These are phyloP conservation scores for Microctenopoma steveboyesi DNA, from an alignment of 2,797 vertebrate species.

Conservation along the genomic window DNA sequence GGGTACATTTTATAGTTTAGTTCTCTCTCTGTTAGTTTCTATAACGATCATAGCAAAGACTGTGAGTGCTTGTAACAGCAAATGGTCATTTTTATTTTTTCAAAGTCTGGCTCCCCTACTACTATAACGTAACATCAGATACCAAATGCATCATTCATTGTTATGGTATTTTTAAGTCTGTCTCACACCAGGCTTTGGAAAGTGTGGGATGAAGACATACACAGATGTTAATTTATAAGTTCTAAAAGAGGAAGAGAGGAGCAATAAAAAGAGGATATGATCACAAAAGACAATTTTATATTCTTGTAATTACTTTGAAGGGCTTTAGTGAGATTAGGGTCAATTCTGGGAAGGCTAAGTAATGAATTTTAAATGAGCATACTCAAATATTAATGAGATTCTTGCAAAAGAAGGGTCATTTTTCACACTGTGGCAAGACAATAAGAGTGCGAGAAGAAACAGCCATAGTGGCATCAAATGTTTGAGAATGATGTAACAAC, in stretches of 20 bases:
- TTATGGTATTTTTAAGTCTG: conserved; percentile 57
- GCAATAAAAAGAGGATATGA: conserved; percentile 64
- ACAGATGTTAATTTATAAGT: conserved; percentile 58
- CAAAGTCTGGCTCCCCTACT: conserved; percentile 9
- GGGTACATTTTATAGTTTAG: neutral
- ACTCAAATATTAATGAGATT: conserved; percentile 67
- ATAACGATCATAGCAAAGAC: conserved; percentile 13
- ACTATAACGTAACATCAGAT: conserved; percentile 23
- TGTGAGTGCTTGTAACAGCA: conserved; percentile 6
- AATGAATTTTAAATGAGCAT: conserved; percentile 65
- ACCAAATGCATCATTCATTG: conserved; percentile 57
- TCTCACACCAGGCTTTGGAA: conserved; percentile 29
- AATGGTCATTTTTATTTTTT: conserved; percentile 14
- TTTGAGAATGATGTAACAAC: neutral
- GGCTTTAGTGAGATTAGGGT: conserved; percentile 48
- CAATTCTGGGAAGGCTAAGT: conserved; percentile 40
- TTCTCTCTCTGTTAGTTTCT: conserved; percentile 8
- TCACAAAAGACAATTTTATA: conserved; percentile 66
- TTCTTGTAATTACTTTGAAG: conserved; percentile 61
- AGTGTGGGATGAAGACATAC: conserved; percentile 49
- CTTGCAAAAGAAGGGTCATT: conserved; percentile 59
- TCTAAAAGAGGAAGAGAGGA: conserved; percentile 40
- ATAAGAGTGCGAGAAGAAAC: conserved; percentile 17
- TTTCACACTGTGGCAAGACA: conserved; percentile 44
- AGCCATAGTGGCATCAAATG: neutral